These are phyloP conservation scores for Caenorhabditis doughertyi DNA, from an alignment of 2,888 invertebrate genomes.

Conservation along the genomic window DNA sequence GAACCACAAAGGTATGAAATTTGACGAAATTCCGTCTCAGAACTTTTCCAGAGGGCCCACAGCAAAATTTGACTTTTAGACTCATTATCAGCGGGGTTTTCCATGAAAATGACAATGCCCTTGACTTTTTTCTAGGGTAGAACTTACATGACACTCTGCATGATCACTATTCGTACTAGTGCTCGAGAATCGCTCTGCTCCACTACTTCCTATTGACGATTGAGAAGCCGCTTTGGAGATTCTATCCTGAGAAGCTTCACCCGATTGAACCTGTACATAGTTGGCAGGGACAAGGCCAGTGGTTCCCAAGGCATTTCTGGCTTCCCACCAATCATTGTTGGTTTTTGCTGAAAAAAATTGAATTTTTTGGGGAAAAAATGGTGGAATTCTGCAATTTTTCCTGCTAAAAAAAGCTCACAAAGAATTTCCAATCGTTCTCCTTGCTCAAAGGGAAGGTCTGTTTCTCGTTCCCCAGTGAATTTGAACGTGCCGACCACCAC, in stretches of 20 bases:
- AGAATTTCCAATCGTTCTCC: slow-evolving; percentile 93
- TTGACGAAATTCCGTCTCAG: too few species aligned
- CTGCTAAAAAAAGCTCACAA: slow-evolving; percentile 86
- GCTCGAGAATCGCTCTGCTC: slow-evolving; percentile 63
- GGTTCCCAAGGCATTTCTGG: slow-evolving; percentile 91
- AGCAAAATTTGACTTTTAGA: too few species aligned
- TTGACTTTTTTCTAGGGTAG: too few species aligned
- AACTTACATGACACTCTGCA: slow-evolving; percentile 17
- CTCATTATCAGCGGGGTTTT: too few species aligned
- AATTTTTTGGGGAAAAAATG: not conserved
- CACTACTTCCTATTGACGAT: slow-evolving; percentile 62
- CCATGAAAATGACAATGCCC: too few species aligned
- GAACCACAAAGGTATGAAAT: too few species aligned
- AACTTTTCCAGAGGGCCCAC: too few species aligned
- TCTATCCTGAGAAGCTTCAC: slow-evolving; percentile 50
- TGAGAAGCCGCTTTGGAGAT: slow-evolving; percentile 62
- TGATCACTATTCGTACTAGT: slow-evolving; percentile 64
- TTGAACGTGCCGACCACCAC: slow-evolving; percentile 62
- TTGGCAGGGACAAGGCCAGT: slow-evolving; percentile 97
- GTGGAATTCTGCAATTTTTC: too few species aligned
- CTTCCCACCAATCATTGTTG: slow-evolving; percentile 95
- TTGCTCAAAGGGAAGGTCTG: slow-evolving; percentile 95
- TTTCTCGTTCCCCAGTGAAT: slow-evolving; percentile 88
- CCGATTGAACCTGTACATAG: slow-evolving; percentile 86
- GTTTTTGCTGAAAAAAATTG: slow-evolving; percentile 66